Evolutionary conservation across 2,113 vertebrate species (phyloP).

Genomic region (Nannospalax galili): DNA sequence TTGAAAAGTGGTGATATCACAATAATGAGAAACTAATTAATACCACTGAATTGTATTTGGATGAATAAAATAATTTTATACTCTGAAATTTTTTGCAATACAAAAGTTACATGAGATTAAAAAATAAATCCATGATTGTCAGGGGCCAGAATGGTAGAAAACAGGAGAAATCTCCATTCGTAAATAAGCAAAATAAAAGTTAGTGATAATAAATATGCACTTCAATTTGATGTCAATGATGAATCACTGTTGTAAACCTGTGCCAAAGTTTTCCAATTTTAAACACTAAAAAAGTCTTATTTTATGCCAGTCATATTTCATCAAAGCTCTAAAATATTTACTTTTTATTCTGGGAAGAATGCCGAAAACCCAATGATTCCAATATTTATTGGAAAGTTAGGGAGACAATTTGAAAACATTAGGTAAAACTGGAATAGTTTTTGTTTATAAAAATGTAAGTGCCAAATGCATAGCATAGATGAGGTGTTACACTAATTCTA

Average conservation of each 20-base stretch:
- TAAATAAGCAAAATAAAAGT: neutral
- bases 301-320: neutral
- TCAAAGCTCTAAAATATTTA: neutral
- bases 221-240: neutral
- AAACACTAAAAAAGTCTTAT: neutral
- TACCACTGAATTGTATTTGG: neutral
- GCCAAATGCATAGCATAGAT: neutral
- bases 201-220: neutral
- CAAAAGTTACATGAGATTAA: neutral
- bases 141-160: neutral
- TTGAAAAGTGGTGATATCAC: neutral
- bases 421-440: neutral
- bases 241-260: neutral
- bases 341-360: neutral
- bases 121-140: neutral
- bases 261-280: neutral
- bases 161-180: neutral
- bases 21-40: neutral
- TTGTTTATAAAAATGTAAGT: neutral
- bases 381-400: neutral
- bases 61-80: neutral
- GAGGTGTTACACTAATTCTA: too few relatives aligned
- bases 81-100: neutral
- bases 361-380: neutral
- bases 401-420: neutral